Evolutionary conservation across 2,888 invertebrate species (phyloP).

Genomic region (Aphidoletes aphidimyza): DNA sequence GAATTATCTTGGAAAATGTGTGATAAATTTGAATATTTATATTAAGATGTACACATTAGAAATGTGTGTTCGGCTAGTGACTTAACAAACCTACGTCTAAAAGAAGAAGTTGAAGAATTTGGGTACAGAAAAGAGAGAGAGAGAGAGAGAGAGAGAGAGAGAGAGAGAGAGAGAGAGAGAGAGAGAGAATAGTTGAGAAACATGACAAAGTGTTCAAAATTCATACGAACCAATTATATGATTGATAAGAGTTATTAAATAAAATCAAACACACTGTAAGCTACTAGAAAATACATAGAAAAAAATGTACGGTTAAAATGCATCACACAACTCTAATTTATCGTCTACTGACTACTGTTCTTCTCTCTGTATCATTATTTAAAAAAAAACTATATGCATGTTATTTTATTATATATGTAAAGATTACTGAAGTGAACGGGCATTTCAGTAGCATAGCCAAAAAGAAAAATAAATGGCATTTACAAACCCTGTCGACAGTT

Average conservation of each 20-base stretch:
- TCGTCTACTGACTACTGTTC: constrained; percentile 8
- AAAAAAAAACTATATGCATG: neutral
- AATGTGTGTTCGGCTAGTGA: too few species aligned
- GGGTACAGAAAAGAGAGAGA: too few species aligned
- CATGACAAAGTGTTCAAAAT: too few species aligned
- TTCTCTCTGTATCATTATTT: neutral
- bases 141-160: too few species aligned
- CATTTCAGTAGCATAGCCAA: neutral
- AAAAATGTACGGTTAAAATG: neutral
- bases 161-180: neutral
- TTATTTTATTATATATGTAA: neutral
- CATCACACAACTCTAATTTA: neutral
- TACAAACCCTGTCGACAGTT: constrained; percentile 33
- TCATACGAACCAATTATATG: too few species aligned
- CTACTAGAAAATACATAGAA: neutral
- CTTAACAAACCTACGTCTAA: too few species aligned
- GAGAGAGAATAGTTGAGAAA: neutral
- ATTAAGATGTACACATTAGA: too few species aligned
- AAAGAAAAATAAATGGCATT: neutral
- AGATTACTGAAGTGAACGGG: neutral
- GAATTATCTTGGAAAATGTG: too few species aligned
- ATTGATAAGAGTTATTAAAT: neutral
- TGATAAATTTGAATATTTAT: too few species aligned
- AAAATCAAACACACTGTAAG: neutral
- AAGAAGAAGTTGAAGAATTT: too few species aligned